A percentile compares a stretch with the other conserved stretches of the same genome.
Conservation (phyloP, 2,888 invertebrate species). For the Microctonus aethiopoides region DNA sequence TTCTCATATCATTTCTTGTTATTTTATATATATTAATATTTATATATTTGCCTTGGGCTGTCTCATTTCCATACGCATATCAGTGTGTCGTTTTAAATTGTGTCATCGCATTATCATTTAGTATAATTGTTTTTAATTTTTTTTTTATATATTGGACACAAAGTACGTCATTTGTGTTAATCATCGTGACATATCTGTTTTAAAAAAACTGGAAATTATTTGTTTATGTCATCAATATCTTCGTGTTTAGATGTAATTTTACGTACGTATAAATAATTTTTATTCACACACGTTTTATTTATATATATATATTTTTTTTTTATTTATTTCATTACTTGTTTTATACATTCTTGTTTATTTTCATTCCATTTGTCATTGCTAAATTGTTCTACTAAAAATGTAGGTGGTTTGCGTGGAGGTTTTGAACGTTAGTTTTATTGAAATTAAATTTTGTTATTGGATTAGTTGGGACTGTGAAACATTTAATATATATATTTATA, state of each 20-base stretch:
- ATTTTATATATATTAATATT: background rate
- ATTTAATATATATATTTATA: too few relatives aligned
- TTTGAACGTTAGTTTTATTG: background rate
- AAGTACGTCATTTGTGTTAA: slow-evolving; percentile 1
- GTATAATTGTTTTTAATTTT: background rate
- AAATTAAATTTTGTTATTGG: background rate
- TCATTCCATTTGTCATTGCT: background rate
- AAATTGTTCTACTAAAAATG: background rate
- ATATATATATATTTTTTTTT: too few relatives aligned
- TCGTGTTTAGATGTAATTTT: background rate
- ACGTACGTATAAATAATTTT: background rate
- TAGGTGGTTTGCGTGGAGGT: background rate
- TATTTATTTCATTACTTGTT: too few relatives aligned
- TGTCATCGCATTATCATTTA: background rate
- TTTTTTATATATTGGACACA: background rate
- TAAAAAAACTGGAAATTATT: background rate
- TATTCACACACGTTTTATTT: too few relatives aligned
- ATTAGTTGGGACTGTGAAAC: background rate
- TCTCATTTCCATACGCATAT: background rate
- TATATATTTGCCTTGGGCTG: background rate
- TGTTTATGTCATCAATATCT: slow-evolving; percentile 2
- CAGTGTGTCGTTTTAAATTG: slow-evolving; percentile 3
- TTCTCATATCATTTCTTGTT: background rate
- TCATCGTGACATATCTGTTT: slow-evolving; percentile 13
- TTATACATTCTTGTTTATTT: background rate